A percentile compares a stretch with the other conserved stretches of the same genome.
These are phyloP conservation scores for Lepus oiostolus DNA, from an alignment of 2,797 vertebrate genomes.

Conservation along the genomic window DNA sequence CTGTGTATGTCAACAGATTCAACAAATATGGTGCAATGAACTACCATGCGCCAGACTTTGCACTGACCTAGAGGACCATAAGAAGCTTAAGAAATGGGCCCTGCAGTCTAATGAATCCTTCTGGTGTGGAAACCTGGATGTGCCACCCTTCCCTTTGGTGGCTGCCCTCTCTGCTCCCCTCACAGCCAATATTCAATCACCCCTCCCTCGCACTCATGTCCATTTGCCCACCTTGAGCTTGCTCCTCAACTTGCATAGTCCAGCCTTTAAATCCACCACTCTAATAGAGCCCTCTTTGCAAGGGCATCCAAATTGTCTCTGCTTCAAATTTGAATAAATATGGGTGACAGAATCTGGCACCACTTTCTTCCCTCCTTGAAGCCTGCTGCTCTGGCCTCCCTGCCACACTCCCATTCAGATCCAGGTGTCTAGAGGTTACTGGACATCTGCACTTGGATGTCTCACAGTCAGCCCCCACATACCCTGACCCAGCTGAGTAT, in stretches of 20 bases:
- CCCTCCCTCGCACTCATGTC: fast-evolving
- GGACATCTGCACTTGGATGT: no score
- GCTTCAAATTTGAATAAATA: background rate
- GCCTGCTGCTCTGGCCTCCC: background rate
- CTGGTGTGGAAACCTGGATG: background rate
- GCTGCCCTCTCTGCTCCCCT: background rate
- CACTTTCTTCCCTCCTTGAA: background rate
- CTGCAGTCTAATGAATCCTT: background rate
- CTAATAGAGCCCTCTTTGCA: background rate
- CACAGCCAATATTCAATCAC: background rate
- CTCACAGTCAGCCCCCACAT: background rate
- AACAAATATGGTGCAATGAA: background rate
- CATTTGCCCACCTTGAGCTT: background rate
- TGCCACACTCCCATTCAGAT: background rate
- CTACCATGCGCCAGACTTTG: no score
- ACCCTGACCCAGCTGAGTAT: background rate
- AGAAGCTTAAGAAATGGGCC: background rate
- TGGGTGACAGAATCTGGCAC: fast-evolving
- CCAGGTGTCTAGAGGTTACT: background rate
- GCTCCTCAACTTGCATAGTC: background rate
- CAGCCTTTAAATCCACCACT: background rate
- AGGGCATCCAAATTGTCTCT: background rate
- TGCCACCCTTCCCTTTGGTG: background rate
- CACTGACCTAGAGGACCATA: background rate
- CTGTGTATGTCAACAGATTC: background rate